Percentiles rank a stretch among this genome's conserved stretches.
phyloP scores from a whole-genome alignment of 1,140 invertebrate species.

The Trichonephila inaurata region DNA sequence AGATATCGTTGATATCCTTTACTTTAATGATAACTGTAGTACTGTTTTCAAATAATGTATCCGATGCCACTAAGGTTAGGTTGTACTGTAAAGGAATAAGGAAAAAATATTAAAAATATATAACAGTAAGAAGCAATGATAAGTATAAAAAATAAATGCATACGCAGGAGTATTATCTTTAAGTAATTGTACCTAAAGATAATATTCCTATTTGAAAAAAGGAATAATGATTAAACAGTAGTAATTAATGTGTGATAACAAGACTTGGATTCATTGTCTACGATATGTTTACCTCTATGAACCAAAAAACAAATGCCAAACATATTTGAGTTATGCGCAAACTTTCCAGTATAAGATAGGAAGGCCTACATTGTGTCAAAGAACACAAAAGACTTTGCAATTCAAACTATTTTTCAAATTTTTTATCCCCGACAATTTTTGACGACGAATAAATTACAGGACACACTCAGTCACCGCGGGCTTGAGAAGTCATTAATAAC shows the following conservation, averaged over 20 bases:
- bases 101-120: neutral
- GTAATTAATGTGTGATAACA: too few species aligned
- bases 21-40: slow-evolving; percentile 89
- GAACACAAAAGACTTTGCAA: neutral
- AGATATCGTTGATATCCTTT: slow-evolving; percentile 88
- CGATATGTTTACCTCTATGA: too few species aligned
- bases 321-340: too few species aligned
- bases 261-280: too few species aligned
- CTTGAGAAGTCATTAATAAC: slow-evolving; percentile 37
- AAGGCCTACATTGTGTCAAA: neutral
- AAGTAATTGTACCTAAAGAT: too few species aligned
- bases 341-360: neutral
- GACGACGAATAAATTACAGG: slow-evolving; percentile 23
- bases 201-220: too few species aligned
- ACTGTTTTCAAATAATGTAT: slow-evolving; percentile 91
- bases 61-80: slow-evolving; percentile 91
- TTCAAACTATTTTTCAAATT: slow-evolving; percentile 9
- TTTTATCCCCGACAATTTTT: neutral
- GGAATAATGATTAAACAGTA: too few species aligned
- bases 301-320: too few species aligned
- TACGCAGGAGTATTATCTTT: too few species aligned
- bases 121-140: neutral
- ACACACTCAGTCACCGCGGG: slow-evolving; percentile 16
- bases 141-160: too few species aligned
- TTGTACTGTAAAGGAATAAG: slow-evolving; percentile 85